Conservation (phyloP, 2,888 invertebrate species). For the Nephrotoma flavescens region DNA sequence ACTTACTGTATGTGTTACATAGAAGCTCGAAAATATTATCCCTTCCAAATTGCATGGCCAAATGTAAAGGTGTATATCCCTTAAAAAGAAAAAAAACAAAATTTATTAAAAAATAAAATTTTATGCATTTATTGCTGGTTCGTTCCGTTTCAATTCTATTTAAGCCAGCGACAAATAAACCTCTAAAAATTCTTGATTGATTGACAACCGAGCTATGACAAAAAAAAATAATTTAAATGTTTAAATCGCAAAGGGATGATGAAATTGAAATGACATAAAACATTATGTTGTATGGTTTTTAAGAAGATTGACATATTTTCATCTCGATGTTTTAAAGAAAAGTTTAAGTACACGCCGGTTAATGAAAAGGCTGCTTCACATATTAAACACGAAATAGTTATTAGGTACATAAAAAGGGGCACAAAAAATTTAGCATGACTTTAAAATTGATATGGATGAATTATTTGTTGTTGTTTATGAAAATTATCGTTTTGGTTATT, state of each 20-base stretch:
- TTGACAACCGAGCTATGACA: background rate
- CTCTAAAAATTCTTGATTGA: background rate
- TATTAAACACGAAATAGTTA: background rate
- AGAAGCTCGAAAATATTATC: constrained; percentile 75
- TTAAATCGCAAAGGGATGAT: background rate
- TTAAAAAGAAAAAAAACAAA: constrained; percentile 34
- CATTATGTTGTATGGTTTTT: background rate
- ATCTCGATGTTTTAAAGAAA: background rate
- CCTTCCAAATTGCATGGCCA: constrained; percentile 83
- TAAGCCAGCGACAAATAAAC: background rate
- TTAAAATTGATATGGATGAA: background rate
- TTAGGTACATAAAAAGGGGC: background rate
- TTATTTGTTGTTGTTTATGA: background rate
- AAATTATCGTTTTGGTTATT: background rate
- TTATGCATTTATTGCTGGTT: background rate
- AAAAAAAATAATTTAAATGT: background rate
- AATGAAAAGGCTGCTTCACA: background rate
- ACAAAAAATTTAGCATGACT: background rate
- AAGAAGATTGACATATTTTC: background rate
- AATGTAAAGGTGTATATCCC: constrained; percentile 89
- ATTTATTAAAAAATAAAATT: background rate
- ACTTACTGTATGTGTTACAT: constrained; percentile 82
- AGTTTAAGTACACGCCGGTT: background rate
- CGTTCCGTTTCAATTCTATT: background rate
- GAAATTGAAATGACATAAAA: background rate